These are phyloP conservation scores for Eupeodes latifasciatus DNA, from an alignment of 2,888 invertebrate genomes.

Conservation along the genomic window DNA sequence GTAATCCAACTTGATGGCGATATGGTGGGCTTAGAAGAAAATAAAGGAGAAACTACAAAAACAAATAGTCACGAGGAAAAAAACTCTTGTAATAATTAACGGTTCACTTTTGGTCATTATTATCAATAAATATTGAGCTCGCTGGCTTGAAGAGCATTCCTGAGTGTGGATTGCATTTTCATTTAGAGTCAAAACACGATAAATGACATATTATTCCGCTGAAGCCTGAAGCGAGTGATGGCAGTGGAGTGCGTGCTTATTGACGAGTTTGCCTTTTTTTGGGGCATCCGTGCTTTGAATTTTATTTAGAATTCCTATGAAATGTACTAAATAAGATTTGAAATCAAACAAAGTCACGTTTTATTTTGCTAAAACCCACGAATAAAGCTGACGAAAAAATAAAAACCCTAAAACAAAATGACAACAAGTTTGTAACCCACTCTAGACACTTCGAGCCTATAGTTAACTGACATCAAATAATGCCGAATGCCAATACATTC, in stretches of 20 bases:
- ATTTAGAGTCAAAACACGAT: conserved; percentile 52
- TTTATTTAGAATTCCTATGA: conserved; percentile 25
- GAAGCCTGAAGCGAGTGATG: no score
- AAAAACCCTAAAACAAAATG: conserved; percentile 30
- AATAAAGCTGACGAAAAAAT: conserved; percentile 24
- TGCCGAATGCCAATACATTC: conserved; percentile 16
- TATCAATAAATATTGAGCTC: neutral
- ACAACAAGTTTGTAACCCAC: conserved; percentile 25
- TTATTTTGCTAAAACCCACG: conserved; percentile 35
- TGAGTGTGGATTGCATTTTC: conserved; percentile 19
- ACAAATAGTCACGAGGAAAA: conserved; percentile 34
- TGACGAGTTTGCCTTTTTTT: conserved; percentile 46
- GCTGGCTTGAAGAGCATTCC: conserved; percentile 21
- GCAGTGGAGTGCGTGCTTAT: conserved; percentile 28
- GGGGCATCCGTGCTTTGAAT: conserved; percentile 72
- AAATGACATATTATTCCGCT: conserved; percentile 53
- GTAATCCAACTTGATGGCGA: conserved; percentile 5
- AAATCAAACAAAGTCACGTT: conserved; percentile 59
- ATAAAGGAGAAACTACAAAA: neutral
- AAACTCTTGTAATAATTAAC: conserved; percentile 66
- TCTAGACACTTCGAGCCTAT: neutral
- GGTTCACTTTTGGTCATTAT: conserved; percentile 67
- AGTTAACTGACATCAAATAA: conserved; percentile 44
- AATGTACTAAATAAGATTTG: conserved; percentile 31
- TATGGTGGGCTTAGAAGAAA: conserved; percentile 32